Evolutionary conservation across 92 coral and sea anemone species (phyloP).

Genomic region (Palythoa caribaeorum): DNA sequence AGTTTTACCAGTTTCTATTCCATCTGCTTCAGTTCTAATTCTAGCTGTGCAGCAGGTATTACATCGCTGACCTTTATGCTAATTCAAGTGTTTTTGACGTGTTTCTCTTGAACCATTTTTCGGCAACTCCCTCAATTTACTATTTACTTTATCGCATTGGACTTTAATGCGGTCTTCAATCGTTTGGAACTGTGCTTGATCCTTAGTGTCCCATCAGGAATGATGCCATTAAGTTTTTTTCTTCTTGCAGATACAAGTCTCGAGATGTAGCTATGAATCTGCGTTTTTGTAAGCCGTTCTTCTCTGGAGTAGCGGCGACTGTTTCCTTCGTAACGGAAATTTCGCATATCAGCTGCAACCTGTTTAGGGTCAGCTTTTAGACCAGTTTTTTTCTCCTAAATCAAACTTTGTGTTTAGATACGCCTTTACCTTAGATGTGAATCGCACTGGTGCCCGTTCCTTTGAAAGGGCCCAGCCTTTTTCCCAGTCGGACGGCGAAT

Average conservation of each 20-base stretch:
- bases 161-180: constrained; percentile 43
- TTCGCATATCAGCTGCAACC: constrained; percentile 51
- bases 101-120: constrained; percentile 44
- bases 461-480: constrained; percentile 48
- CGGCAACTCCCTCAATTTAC: constrained; percentile 35
- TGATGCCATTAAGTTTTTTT: constrained; percentile 53
- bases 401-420: constrained; percentile 31
- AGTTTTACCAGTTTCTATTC: constrained; percentile 18
- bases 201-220: constrained; percentile 46
- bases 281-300: constrained; percentile 12
- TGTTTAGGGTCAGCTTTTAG: constrained; percentile 35
- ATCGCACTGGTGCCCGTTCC: constrained; percentile 19
- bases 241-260: constrained; percentile 22
- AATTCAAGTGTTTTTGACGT: constrained; percentile 12
- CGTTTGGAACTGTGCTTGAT: not conserved
- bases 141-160: constrained; percentile 37
- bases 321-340: constrained; percentile 8
- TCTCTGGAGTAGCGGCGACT: not conserved
- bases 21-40: constrained; percentile 31
- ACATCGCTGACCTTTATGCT: constrained; percentile 47
- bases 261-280: constrained; percentile 45
- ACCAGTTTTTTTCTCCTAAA: constrained; percentile 30
- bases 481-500: constrained; percentile 19
- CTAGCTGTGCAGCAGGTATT: constrained; percentile 37
- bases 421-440: constrained; percentile 17